phyloP scores from a whole-genome alignment of 2,888 invertebrate genomes.

The Carterocephalus palaemon region DNA sequence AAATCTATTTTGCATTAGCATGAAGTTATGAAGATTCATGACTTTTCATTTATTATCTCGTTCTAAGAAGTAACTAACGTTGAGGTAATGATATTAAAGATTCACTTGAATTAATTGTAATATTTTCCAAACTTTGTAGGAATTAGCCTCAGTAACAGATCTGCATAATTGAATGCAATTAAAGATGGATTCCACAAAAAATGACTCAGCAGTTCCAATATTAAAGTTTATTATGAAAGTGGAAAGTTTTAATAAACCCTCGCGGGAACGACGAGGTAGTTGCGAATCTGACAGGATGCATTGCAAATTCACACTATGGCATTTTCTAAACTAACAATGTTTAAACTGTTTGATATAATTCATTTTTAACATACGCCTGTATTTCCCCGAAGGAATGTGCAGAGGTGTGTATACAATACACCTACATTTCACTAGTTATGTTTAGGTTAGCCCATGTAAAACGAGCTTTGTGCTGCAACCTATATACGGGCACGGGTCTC shows the following conservation, averaged over 20 bases:
- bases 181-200: slow-evolving; percentile 26
- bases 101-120: slow-evolving; percentile 12
- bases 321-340: too few species aligned
- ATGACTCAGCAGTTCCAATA: slow-evolving; percentile 30
- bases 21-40: too few species aligned
- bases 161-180: slow-evolving; percentile 25
- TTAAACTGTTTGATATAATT: too few species aligned
- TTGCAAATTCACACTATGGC: slow-evolving; percentile 39
- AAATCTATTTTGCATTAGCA: too few species aligned
- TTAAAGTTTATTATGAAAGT: slow-evolving; percentile 45
- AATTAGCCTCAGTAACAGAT: slow-evolving; percentile 10
- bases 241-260: slow-evolving; percentile 62
- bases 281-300: slow-evolving; percentile 37
- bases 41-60: not conserved
- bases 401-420: too few species aligned
- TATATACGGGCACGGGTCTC: too few species aligned
- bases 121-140: slow-evolving; percentile 7
- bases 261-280: slow-evolving; percentile 43
- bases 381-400: too few species aligned
- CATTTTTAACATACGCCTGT: too few species aligned
- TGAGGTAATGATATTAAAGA: slow-evolving; percentile 5
- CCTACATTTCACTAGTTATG: too few species aligned
- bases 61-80: not conserved
- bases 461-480: too few species aligned
- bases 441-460: too few species aligned